Conservation (phyloP, 2,797 vertebrate genomes). For the Trichosurus vulpecula region DNA sequence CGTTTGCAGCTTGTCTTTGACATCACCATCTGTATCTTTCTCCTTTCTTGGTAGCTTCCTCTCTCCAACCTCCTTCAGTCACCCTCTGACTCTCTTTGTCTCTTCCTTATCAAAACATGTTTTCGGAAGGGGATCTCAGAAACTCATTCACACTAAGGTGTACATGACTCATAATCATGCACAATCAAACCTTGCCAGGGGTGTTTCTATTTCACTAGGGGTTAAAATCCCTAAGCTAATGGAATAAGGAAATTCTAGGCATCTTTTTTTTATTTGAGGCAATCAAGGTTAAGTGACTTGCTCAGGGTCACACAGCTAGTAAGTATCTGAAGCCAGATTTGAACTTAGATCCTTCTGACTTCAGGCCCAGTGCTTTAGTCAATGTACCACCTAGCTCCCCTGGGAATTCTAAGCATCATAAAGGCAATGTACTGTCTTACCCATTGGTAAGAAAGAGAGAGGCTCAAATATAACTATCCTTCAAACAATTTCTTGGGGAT, state of each 20-base stretch:
- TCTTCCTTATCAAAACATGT: conserved; percentile 4
- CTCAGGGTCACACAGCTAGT: background rate
- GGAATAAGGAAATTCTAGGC: background rate
- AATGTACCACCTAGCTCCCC: background rate
- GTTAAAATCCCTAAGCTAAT: background rate
- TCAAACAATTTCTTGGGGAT: conserved; percentile 7
- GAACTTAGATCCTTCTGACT: background rate
- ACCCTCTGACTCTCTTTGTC: conserved; percentile 41
- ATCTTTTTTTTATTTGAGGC: conserved; percentile 28
- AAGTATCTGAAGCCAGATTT: background rate
- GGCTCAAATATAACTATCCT: conserved; percentile 18
- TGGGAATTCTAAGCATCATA: conserved; percentile 10
- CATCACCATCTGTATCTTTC: conserved; percentile 15
- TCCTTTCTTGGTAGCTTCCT: conserved; percentile 17
- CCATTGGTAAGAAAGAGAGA: background rate
- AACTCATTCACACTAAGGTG: conserved; percentile 18
- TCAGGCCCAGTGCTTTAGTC: background rate
- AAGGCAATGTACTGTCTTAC: conserved; percentile 35
- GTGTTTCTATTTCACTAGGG: conserved; percentile 9
- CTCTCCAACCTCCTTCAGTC: background rate
- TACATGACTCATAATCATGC: conserved; percentile 41
- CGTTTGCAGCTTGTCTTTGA: background rate
- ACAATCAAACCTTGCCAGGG: conserved; percentile 35
- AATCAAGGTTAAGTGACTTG: background rate
- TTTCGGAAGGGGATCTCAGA: conserved; percentile 34